These are phyloP conservation scores for Dicaeum eximium DNA, from an alignment of 2,113 vertebrate species.

Conservation along the genomic window DNA sequence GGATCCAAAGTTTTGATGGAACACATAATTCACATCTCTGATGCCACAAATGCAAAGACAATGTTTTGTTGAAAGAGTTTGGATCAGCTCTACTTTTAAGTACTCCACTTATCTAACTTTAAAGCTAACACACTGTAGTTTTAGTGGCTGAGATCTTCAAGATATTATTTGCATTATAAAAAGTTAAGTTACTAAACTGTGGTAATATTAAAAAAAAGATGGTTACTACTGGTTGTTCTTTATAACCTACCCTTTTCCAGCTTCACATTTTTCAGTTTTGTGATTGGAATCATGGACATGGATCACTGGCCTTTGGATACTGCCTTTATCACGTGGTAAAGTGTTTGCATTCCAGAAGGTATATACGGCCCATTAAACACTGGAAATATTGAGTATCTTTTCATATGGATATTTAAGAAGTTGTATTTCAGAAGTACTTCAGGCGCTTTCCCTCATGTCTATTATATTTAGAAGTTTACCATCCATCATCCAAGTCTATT, in stretches of 20 bases:
- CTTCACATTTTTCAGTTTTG: not conserved
- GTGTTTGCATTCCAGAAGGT: not conserved
- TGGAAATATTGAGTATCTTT: not conserved
- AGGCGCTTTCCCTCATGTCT: not conserved
- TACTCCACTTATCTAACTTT: not conserved
- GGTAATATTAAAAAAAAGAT: not conserved
- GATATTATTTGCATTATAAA: no score
- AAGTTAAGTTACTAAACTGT: not conserved
- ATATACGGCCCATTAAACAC: not conserved
- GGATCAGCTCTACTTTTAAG: not conserved
- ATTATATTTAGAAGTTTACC: not conserved
- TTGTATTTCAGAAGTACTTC: not conserved
- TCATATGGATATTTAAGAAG: not conserved
- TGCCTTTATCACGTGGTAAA: not conserved
- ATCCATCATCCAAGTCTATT: not conserved
- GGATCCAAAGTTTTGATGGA: not conserved
- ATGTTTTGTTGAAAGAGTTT: not conserved
- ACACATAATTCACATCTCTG: not conserved
- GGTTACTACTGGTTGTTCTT: not conserved
- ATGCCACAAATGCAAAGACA: not conserved
- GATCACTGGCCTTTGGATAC: not conserved
- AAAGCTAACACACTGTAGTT: not conserved
- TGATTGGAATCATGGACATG: not conserved
- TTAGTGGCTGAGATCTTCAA: not conserved
- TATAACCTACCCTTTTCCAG: not conserved